Evolutionary conservation across 2,113 vertebrate species (phyloP).

Genomic region (Dromas ardeola): DNA sequence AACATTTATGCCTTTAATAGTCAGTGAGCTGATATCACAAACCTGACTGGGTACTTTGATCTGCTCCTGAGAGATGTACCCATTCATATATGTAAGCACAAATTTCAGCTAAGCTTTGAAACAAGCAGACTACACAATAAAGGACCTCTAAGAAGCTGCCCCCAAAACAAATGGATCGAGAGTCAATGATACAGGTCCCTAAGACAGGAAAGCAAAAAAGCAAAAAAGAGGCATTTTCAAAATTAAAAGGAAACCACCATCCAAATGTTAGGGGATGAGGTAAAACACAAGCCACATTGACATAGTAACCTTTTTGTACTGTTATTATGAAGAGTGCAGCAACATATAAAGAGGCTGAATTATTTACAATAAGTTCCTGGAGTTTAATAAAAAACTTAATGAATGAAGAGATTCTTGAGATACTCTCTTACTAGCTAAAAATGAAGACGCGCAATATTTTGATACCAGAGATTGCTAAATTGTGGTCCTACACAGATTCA

Average conservation of each 20-base stretch:
- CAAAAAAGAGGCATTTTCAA: neutral
- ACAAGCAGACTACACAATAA: neutral
- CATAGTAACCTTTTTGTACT: neutral
- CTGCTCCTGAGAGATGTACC: neutral
- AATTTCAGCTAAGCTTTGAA: neutral
- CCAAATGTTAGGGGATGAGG: neutral
- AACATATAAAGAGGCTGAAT: neutral
- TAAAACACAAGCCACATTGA: neutral
- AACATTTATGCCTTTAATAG: neutral
- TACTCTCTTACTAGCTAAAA: neutral
- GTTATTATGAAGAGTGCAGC: neutral
- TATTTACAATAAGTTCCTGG: neutral
- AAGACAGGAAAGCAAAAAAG: neutral
- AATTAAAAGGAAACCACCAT: neutral
- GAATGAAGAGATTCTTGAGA: neutral
- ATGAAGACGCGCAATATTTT: neutral
- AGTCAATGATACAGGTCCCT: neutral
- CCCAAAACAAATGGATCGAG: neutral
- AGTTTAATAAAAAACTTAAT: neutral
- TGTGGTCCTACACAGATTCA: neutral
- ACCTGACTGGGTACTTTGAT: neutral
- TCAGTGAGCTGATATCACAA: neutral
- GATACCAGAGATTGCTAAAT: neutral
- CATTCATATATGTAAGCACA: accelerated
- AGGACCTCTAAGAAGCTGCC: neutral